Percentiles rank a stretch among this genome's conserved stretches.
phyloP scores from a whole-genome alignment of 2,113 vertebrate species.

The Percopsis transmontana region DNA sequence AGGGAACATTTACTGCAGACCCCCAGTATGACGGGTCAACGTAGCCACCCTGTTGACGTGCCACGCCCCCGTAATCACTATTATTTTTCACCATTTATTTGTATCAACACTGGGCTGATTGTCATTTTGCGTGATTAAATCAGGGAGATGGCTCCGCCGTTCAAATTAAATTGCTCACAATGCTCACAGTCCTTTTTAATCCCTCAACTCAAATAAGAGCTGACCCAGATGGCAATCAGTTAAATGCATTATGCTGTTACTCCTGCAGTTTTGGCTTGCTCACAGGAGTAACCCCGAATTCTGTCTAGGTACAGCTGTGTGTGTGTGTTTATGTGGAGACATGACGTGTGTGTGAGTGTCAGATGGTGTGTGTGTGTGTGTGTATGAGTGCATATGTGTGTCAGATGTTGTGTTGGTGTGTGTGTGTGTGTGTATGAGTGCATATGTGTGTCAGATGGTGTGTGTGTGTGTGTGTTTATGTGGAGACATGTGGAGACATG shows the following conservation, averaged over 20 bases:
- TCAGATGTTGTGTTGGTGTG: neutral
- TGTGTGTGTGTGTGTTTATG: neutral
- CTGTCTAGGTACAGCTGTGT: neutral
- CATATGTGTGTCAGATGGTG: neutral
- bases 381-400: neutral
- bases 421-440: neutral
- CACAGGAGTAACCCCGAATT: constrained; percentile 11
- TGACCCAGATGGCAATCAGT: constrained; percentile 49
- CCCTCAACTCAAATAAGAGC: constrained; percentile 38
- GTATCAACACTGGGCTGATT: constrained; percentile 53
- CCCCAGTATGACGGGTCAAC: neutral
- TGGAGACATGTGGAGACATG: neutral
- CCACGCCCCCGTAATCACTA: constrained; percentile 47
- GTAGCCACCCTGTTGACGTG: constrained; percentile 11
- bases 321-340: neutral
- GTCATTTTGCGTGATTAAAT: constrained; percentile 59
- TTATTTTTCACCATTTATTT: constrained; percentile 61
- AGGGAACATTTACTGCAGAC: neutral
- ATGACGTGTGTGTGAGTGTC: no score
- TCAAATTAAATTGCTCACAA: constrained; percentile 58
- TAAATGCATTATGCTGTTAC: constrained; percentile 35
- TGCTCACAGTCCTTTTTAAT: constrained; percentile 53
- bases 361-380: neutral
- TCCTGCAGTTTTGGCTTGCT: constrained; percentile 16
- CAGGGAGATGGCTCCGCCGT: constrained; percentile 34